Percentiles rank a stretch among this genome's conserved stretches.
These are phyloP conservation scores for Oopsacas minuta DNA, from an alignment of 37 sponge, comb jelly and placozoan genomes.

Conservation along the genomic window DNA sequence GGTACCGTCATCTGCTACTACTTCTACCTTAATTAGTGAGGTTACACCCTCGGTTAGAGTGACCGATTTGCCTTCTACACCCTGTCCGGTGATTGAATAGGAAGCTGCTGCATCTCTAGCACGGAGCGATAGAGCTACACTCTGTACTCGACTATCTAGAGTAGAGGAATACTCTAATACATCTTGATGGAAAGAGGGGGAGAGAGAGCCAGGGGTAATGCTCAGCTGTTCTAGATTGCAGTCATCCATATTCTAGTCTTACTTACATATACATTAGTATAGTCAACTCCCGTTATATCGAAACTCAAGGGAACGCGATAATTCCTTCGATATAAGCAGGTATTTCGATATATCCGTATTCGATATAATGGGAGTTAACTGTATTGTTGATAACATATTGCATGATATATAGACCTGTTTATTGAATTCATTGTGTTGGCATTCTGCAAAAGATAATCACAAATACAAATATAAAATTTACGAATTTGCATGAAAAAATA, in stretches of 20 bases:
- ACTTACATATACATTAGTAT: too few relatives aligned
- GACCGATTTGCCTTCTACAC: slow-evolving; percentile 40
- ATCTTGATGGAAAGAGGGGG: slow-evolving; percentile 55
- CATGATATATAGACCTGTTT: too few relatives aligned
- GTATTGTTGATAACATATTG: too few relatives aligned
- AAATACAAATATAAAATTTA: too few relatives aligned
- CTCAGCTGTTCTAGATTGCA: slow-evolving; percentile 66
- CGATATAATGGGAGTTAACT: too few relatives aligned
- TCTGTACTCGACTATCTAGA: slow-evolving; percentile 43
- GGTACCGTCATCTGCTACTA: slow-evolving; percentile 79
- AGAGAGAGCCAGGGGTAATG: slow-evolving; percentile 69
- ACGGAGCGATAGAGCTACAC: slow-evolving; percentile 48
- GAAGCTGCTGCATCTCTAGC: slow-evolving; percentile 76
- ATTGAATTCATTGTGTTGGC: too few relatives aligned
- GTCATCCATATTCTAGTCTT: slow-evolving; percentile 59
- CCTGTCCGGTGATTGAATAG: slow-evolving; percentile 56
- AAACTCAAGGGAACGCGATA: too few relatives aligned
- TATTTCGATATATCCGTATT: too few relatives aligned
- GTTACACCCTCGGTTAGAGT: slow-evolving; percentile 58
- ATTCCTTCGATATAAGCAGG: too few relatives aligned
- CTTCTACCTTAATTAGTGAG: slow-evolving; percentile 30
- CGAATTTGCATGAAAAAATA: too few relatives aligned
- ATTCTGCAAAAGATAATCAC: too few relatives aligned
- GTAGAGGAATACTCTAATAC: slow-evolving; percentile 50
- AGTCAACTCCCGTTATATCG: too few relatives aligned